Percentiles rank a stretch among this genome's conserved stretches.
phyloP scores from a whole-genome alignment of 2,888 invertebrate species.

The Urechis unicinctus region DNA sequence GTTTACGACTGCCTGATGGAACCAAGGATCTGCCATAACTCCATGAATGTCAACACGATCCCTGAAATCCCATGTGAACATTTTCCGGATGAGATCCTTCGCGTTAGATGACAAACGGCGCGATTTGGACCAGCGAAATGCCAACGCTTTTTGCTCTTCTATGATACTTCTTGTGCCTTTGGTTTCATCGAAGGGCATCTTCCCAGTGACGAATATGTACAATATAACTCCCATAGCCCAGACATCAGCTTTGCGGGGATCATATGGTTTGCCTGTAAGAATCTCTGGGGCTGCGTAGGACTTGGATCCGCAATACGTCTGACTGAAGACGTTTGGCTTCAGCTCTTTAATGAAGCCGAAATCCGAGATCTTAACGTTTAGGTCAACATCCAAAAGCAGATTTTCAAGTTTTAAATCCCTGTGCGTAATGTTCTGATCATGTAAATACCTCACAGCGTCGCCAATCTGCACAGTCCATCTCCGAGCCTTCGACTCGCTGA shows the following conservation, averaged over 20 bases:
- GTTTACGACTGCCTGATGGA: no score
- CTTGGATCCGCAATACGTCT: slow-evolving; percentile 55
- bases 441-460: slow-evolving; percentile 49
- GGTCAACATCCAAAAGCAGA: slow-evolving; percentile 50
- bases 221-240: slow-evolving; percentile 54
- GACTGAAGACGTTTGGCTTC: slow-evolving; percentile 41
- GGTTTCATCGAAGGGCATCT: slow-evolving; percentile 53
- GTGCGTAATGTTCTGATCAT: slow-evolving; percentile 51
- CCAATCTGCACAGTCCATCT: slow-evolving; percentile 32
- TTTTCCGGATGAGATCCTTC: slow-evolving; percentile 29
- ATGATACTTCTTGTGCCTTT: slow-evolving; percentile 43
- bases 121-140: slow-evolving; percentile 34
- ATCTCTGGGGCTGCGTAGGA: slow-evolving; percentile 53
- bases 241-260: slow-evolving; percentile 52
- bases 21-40: no score
- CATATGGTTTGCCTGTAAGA: slow-evolving; percentile 53
- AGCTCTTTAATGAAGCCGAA: slow-evolving; percentile 51
- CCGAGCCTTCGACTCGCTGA: slow-evolving; percentile 41
- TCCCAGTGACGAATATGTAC: slow-evolving; percentile 51
- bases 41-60: slow-evolving; percentile 38
- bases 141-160: slow-evolving; percentile 38
- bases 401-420: slow-evolving; percentile 55
- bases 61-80: slow-evolving; percentile 34
- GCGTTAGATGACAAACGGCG: slow-evolving; percentile 29
- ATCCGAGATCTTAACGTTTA: slow-evolving; percentile 51